Base-by-base conservation (phyloP, 1,140 invertebrate species). In the Tenebrio molitor region DNA sequence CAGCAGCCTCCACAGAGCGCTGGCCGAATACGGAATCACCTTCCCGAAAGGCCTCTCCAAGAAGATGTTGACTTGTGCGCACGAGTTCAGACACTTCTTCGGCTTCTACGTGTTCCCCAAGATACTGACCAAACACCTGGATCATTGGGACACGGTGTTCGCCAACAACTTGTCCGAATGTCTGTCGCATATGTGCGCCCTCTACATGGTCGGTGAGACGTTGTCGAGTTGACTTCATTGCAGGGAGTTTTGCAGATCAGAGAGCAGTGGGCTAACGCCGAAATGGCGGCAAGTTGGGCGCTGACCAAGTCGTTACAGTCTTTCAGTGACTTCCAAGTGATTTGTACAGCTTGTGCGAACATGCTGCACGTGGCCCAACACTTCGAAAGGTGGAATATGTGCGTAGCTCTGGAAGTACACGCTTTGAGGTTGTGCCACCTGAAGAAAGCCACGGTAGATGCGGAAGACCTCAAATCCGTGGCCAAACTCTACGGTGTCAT, bases 271-370 rank as follows among this genome's bases (percentile, higher is more conserved):
- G 77, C 82, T 3, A 84, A 85, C 39, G 87, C 88, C 0, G 79
- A 83, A 33, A 75, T 89, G 15, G 86, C 87, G 2, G 87, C 88
- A 0, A 81, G 86, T 17, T 88, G 87, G 87, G 81, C 85, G 25
- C 71, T 89, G 29, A 85, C 84, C 68, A 82, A 84, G 33, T 85
- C 86, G 0, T 71, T 87, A 5, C 72, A 81, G 5, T 83, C 84
- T 0, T 84, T 84, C 39, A 83, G 81, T 5, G 84, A 88, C 73
- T 88, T 89, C 67, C 74, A 83, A 10, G 74, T 84, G 0, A 76
- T 89, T 0, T 88, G 87, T 63, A 80, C 80, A 2, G 82, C 84
- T 5, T 88, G 87, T 66, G 83, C 82, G 0, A 88, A 87, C 44
- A 84, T 89, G 82, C 84, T 89, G 15, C 75, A 70, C 7, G 64